Evolutionary conservation across 2,113 vertebrate genomes (phyloP), one percentile per base, ranked within the genome.

Genomic region (Leptodactylus fuscus): DNA sequence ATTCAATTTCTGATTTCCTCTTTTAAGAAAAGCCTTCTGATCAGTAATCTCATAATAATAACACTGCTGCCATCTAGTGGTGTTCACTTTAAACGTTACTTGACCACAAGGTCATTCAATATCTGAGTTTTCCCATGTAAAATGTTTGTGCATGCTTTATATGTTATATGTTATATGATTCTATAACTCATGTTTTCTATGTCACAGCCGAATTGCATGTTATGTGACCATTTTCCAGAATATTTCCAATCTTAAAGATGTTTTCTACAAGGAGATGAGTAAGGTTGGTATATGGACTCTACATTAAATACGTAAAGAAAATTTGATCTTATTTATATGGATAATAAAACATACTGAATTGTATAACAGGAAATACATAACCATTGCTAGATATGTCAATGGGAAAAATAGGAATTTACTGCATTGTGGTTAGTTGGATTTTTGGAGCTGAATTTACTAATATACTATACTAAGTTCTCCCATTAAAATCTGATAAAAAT

Each of bases 231-330:
- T 98, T 82, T 98, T 98, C 92, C 96, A 97, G 87, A 94, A 97
- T 87, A 90, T 98, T 87, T 95, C 96, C 87, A 96, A 94, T 88
- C 87, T 97, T 88, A 93, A 95, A 0, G 96, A 97, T 0, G 94
- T 94, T 89, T 98, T 99, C 93, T 96, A 95, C 85, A 96, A 96
- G 76, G 98, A 99, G 89, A 97, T 96, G 94, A 95, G 92, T 90
- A 95, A 94, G 93, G 98, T 98, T 87, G 82, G 88, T 6, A 10
- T 3, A 80, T 27, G 10, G 22, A 13, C 24, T 79, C 34, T 53
- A 10, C 3, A 41, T 2, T 22, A 38, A 36, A 38, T 15, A n/a
- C n/a, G n/a, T n/a, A n/a, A n/a, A n/a, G n/a, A 65, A 32, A 11
- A 65, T 11, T 60, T 12, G n/a, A 24, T 5, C 0, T n/a, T n/a